Base-by-base conservation (phyloP, 2,113 vertebrate genomes). In the Gymnogyps californianus region DNA sequence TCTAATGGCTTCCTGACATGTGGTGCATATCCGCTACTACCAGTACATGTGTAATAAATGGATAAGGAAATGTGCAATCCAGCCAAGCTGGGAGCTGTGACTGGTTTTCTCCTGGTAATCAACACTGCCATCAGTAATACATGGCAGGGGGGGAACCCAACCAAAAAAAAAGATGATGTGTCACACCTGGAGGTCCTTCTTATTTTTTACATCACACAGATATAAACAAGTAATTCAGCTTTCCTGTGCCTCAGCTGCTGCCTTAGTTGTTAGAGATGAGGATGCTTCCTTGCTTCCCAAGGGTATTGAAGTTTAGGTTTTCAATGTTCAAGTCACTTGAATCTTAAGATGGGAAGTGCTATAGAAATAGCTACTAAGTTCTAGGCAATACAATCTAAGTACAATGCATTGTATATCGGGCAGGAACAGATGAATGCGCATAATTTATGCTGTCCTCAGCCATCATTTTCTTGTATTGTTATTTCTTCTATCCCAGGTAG, bases 101-200 rank as follows among this genome's bases (percentile, higher is more conserved):
- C 29, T 65, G 16, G 8, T 81, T 71, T 81, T 49, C n/a, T 71
- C 9, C 36, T 86, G 58, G 64, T 57, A 61, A 55, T 77, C 28
- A 44, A 38, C 15, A 12, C 31, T 59, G 18, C 38, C 29, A 47
- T 80, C 49, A 34, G 36, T 25, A 16, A 20, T 16, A 17, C 22
- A 10, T 26, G 28, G 7, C 1, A 11, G 16, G 24, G 1, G 3
- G 8, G 4, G 4, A 49, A 25, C 10, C 5, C 55, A 84, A 4
- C 40, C 6, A 14, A 42, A 34, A 34, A 18, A n/a, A 46, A 36
- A 12, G 9, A 6, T 58, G 16, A 8, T 54, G 49, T 7, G 9
- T 61, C 71, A 49, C 10, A 28, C 18, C 34, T 58, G 31, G 44
- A 69, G 19, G 18, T 44, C 44, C 25, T 87, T 62, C 16, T 1